Evolutionary conservation across 23 tunicate species (phyloP).

Genomic region (Halocynthia roretzi): DNA sequence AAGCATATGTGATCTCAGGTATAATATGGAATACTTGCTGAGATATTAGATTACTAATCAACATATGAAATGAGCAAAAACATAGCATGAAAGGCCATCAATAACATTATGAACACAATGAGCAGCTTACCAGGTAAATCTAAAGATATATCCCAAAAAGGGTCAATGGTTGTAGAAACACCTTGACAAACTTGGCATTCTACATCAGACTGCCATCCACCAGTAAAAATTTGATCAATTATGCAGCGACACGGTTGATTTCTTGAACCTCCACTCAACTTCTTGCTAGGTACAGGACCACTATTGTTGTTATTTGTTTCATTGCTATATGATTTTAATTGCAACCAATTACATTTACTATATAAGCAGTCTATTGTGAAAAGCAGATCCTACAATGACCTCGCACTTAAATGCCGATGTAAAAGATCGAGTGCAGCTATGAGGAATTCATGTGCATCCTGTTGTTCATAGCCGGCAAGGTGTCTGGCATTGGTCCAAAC

Average conservation of each 20-base stretch:
- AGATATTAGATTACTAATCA: too few species aligned
- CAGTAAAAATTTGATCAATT: conserved; percentile 93
- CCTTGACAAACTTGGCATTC: conserved; percentile 90
- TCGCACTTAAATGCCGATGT: conserved; percentile 76
- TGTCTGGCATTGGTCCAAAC: conserved; percentile 94
- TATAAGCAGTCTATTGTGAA: neutral
- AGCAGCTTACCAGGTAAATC: conserved; percentile 67
- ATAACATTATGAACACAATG: neutral
- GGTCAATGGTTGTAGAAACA: conserved; percentile 89
- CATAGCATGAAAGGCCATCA: neutral
- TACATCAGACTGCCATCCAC: conserved; percentile 97
- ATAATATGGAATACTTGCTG: too few species aligned
- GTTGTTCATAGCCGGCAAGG: conserved; percentile 98
- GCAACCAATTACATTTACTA: conserved; percentile 2
- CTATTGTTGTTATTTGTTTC: conserved; percentile 13
- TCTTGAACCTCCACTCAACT: neutral
- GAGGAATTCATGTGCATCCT: conserved; percentile 96
- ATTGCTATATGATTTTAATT: neutral
- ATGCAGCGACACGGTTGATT: conserved; percentile 38
- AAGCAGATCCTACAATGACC: conserved; percentile 20
- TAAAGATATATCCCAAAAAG: conserved; percentile 92
- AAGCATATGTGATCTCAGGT: too few species aligned
- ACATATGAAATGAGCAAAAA: too few species aligned
- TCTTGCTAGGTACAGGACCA: conserved; percentile 12
- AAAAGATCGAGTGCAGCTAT: conserved; percentile 85